These are phyloP conservation scores for Dryas iulia DNA, from an alignment of 1,140 invertebrate species.

Conservation along the genomic window DNA sequence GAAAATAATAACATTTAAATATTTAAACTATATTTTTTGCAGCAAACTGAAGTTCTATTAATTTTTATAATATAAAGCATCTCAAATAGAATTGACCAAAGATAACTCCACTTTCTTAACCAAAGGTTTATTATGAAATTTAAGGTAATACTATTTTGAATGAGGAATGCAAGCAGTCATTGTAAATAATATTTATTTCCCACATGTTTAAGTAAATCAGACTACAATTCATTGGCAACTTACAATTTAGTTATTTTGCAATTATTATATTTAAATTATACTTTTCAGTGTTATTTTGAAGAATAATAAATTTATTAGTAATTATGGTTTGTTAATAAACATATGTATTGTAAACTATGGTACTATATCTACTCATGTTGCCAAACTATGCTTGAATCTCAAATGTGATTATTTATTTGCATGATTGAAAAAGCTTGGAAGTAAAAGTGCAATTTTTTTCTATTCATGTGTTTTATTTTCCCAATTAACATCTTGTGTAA, in stretches of 20 bases:
- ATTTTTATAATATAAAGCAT: not conserved
- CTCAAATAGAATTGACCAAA: not conserved
- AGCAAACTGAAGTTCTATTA: not conserved
- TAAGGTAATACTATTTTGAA: not conserved
- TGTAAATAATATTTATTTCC: not conserved
- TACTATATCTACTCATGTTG: slow-evolving; percentile 69
- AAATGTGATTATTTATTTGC: slow-evolving; percentile 75
- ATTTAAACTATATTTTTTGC: not conserved
- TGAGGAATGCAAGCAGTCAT: not conserved
- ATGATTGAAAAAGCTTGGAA: slow-evolving; percentile 64
- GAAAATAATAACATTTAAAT: not conserved
- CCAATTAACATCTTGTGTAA: not conserved
- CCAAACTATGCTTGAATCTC: slow-evolving; percentile 79
- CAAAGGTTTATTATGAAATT: not conserved
- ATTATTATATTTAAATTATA: not conserved
- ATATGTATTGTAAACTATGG: slow-evolving; percentile 38
- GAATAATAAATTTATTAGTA: slow-evolving; percentile 1
- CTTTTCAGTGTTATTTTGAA: not conserved
- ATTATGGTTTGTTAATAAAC: slow-evolving; percentile 13
- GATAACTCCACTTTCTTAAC: not conserved
- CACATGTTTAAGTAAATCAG: not conserved
- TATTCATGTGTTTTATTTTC: slow-evolving; percentile 38
- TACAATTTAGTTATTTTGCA: not conserved
- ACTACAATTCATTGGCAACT: not conserved
- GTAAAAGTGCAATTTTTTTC: slow-evolving; percentile 75